Base-by-base conservation (phyloP, 2,888 invertebrate species). In the Noctuana brunneofusca region DNA sequence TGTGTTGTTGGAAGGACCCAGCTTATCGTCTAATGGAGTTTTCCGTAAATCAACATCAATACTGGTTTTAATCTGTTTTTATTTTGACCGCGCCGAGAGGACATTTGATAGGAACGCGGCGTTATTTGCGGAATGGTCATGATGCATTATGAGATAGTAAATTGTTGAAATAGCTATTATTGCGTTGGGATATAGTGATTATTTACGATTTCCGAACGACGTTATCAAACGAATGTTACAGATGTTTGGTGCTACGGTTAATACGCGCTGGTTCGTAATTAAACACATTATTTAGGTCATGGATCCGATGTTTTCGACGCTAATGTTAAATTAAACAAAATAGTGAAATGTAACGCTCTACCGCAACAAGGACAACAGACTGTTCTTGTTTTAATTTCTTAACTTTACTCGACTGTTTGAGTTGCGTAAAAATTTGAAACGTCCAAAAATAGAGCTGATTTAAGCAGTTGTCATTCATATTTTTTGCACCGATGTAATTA, bases 201-300 rank as follows among this genome's bases (percentile, higher is more conserved):
- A 50, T 50, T 58, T 53, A 59, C n/a, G 52, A 14, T 27, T 6
- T 38, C 46, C 30, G 14, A 38, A 16, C 38, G 49, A 5, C 8
- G 8, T 38, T 38, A 12, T 27, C 11, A 41, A 41, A 49, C 20
- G 6, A 32, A 24, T 38, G 49, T 22, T 24, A n/a, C 35, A 50
- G 16, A 35, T 32, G 35, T 59, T 59, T 52, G 46, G 43, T 41
- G 16, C 18, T 20, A 27, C n/a, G n/a, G n/a, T n/a, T n/a, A 46
- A 56, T 27, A 43, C 56, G n/a, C 16, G 50, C 18, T n/a, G 3
- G 58, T 54, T 41, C 64, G 63, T 64, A 53, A 66, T 69, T 69
- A 69, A 70, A 65, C 49, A 65, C 55, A 66, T 58, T 65, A 72
- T 73, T 72, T 68, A 58, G 71, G 76, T 76, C 73, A 73, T 50